phyloP scores from a whole-genome alignment of 2,113 vertebrate species.

The Cavia aperea region DNA sequence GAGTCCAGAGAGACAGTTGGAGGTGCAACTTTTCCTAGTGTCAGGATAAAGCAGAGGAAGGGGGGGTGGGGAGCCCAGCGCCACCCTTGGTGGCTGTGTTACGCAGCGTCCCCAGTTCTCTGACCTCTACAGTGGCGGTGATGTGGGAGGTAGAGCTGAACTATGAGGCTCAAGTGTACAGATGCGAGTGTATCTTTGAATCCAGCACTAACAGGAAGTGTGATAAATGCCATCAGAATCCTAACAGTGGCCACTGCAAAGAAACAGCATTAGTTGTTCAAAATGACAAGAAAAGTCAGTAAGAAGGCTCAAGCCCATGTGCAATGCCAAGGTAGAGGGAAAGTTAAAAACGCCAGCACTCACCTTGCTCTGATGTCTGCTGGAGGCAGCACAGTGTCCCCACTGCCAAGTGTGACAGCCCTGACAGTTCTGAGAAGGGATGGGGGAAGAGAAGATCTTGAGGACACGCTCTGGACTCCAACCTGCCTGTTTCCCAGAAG shows the following conservation, averaged over 20 bases:
- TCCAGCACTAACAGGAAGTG: neutral
- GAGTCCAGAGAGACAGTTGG: neutral
- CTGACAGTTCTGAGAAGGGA: neutral
- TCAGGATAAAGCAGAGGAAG: neutral
- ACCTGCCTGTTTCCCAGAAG: neutral
- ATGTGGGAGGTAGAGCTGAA: neutral
- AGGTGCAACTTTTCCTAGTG: neutral
- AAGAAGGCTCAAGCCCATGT: neutral
- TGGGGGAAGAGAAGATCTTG: neutral
- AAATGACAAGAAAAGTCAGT: neutral
- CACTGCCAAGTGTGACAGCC: neutral
- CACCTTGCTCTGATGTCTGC: neutral
- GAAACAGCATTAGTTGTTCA: neutral
- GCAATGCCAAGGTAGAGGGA: neutral
- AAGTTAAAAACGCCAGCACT: neutral
- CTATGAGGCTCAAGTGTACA: neutral
- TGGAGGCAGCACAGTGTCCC: neutral
- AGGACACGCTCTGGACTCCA: neutral
- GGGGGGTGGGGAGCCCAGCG: accelerated
- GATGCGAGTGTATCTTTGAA: neutral
- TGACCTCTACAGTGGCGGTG: neutral
- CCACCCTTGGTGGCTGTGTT: neutral
- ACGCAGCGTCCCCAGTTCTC: neutral
- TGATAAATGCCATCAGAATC: neutral
- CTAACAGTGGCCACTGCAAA: neutral